Base-by-base conservation (phyloP, 2,797 vertebrate genomes). In the Pampus argenteus region DNA sequence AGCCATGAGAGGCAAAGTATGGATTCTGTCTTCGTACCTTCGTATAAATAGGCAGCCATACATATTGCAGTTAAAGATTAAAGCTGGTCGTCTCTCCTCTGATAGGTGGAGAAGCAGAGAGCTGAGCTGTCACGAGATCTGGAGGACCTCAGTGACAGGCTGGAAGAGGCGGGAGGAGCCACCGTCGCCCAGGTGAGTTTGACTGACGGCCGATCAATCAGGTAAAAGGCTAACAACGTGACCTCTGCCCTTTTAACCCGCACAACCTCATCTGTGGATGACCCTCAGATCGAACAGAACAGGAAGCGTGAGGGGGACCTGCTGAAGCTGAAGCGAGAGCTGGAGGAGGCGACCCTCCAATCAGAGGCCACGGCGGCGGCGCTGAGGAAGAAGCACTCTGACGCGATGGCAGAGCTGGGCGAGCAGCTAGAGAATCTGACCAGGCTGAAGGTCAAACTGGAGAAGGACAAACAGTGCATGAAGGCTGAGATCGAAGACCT, bases 81-180 rank as follows among this genome's bases (percentile, higher is more conserved):
- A 38, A 48, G 29, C 17, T 40, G 45, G 0, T 22, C n/a, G 51
- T 63, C 11, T 62, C 42, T 57, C 66, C n/a, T 49, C 61, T 71
- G 56, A 52, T 18, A 92, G 94, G 88, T 95, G 64, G 92, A 96
- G 87, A 96, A 96, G 71, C 92, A 95, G 70, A 79, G 89, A 71
- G 82, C 80, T 0, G 92, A 96, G 66, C 82, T 94, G 42, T 91
- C 93, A 55, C 73, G 86, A 20, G 94, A 95, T 72, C 91, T 95
- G 0, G 91, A 94, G 76, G 94, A 95, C 50, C 90, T 95, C 69
- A 91, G 89, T 1, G 92, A 95, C 26, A 80, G 92, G 52, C 78
- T 92, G 66, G 92, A 95, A 60, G 94, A 95, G 69, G 91, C 87
- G 5, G 88, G 93, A 34, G 94, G 93, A 49, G 92, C 93, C 60